These are phyloP conservation scores for Hirudinaria manillensis DNA, from an alignment of 2,888 invertebrate genomes.

Conservation along the genomic window DNA sequence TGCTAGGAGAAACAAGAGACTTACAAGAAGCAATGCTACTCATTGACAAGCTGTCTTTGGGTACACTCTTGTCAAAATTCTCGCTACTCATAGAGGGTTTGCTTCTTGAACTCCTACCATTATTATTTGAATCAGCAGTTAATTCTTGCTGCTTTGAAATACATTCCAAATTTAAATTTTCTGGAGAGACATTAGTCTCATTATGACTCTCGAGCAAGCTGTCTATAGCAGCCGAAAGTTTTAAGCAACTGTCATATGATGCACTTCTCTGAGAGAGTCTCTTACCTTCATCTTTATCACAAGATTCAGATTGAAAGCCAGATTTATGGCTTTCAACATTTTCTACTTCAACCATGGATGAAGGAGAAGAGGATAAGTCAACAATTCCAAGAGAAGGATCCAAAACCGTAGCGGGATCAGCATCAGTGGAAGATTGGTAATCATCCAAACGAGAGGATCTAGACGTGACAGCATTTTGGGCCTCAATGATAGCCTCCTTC, in stretches of 20 bases:
- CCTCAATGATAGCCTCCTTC: too few species aligned
- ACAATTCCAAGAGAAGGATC: too few species aligned
- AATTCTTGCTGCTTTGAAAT: neutral
- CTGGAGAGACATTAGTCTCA: neutral
- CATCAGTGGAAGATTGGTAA: too few species aligned
- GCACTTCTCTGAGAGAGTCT: constrained; percentile 13
- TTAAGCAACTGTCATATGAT: constrained; percentile 17
- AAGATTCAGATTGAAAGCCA: neutral
- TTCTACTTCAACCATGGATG: neutral
- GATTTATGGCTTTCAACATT: neutral
- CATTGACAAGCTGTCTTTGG: constrained; percentile 6
- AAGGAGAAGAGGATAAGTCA: neutral
- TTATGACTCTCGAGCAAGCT: neutral
- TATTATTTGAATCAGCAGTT: neutral
- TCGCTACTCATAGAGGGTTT: constrained; percentile 12
- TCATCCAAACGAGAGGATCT: too few species aligned
- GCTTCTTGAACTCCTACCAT: too few species aligned
- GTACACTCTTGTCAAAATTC: constrained; percentile 26
- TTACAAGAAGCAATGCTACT: constrained; percentile 19
- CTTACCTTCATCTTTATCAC: constrained; percentile 11
- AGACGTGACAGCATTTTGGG: too few species aligned
- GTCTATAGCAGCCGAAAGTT: constrained; percentile 20
- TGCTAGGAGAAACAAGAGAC: constrained; percentile 32
- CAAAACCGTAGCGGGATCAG: too few species aligned
- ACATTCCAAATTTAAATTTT: neutral